Evolutionary conservation across 2,113 vertebrate species (phyloP).

Genomic region (Corvus moneduloides): DNA sequence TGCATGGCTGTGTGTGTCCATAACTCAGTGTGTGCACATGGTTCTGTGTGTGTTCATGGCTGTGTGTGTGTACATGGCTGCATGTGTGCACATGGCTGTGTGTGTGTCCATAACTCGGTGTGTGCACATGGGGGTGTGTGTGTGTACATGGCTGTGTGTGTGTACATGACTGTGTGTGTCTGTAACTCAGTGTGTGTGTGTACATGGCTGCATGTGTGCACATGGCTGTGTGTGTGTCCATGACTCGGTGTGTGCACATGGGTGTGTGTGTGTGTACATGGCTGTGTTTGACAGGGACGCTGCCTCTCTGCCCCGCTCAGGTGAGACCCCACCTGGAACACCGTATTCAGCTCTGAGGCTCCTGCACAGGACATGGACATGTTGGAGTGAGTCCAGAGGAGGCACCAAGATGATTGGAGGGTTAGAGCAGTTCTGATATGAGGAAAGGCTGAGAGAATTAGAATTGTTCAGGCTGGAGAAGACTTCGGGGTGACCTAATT

Average conservation of each 20-base stretch:
- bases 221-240: neutral
- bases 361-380: neutral
- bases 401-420: neutral
- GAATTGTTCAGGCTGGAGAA: neutral
- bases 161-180: neutral
- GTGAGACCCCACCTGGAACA: neutral
- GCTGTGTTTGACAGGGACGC: neutral
- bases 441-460: neutral
- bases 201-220: neutral
- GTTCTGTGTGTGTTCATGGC: too few relatives aligned
- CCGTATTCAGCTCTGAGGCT: neutral
- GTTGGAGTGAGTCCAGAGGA: neutral
- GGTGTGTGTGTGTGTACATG: too few relatives aligned
- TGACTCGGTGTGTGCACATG: rapidly evolving
- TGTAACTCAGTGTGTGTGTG: too few relatives aligned
- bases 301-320: neutral
- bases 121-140: too few relatives aligned
- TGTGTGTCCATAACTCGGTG: too few relatives aligned
- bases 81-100: too few relatives aligned
- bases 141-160: too few relatives aligned
- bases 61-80: too few relatives aligned
- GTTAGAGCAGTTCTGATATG: too few relatives aligned
- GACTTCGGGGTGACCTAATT: neutral
- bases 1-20: too few relatives aligned
- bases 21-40: too few relatives aligned